phyloP scores from a whole-genome alignment of 2,888 invertebrate genomes.

The Papilio protenor region DNA sequence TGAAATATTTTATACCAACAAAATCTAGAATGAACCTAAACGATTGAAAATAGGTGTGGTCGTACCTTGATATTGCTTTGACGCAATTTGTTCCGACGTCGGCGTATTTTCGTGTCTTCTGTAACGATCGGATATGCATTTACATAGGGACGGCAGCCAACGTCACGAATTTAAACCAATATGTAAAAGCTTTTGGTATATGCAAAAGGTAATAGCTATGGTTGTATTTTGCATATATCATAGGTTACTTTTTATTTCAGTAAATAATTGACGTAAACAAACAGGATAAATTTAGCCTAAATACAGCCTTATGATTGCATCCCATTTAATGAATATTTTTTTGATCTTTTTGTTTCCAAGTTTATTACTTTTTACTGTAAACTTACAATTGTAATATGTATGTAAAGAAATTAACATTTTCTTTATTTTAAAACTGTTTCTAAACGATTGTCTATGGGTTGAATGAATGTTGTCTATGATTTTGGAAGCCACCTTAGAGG shows the following conservation, averaged over 20 bases:
- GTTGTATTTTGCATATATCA: not conserved
- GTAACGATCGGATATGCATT: slow-evolving; percentile 18
- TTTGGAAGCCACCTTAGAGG: too few relatives aligned
- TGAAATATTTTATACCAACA: not conserved
- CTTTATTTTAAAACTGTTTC: too few relatives aligned
- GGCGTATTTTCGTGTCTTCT: slow-evolving; percentile 11
- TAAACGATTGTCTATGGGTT: too few relatives aligned
- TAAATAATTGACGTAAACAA: too few relatives aligned
- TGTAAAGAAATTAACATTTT: too few relatives aligned
- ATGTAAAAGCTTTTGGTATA: slow-evolving; percentile 4
- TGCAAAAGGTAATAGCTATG: not conserved
- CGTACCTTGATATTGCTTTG: slow-evolving; percentile 9
- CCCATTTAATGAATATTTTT: too few relatives aligned
- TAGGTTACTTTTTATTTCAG: not conserved
- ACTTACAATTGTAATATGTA: not conserved
- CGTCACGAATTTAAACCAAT: not conserved
- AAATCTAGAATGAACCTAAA: not conserved
- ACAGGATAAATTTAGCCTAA: too few relatives aligned
- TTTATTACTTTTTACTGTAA: not conserved
- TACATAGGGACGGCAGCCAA: not conserved
- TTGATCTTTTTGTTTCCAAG: too few relatives aligned
- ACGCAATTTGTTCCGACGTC: slow-evolving; percentile 14
- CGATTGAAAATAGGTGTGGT: not conserved
- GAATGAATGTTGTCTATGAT: too few relatives aligned
- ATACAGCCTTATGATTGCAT: too few relatives aligned